Conservation (phyloP, 1,140 invertebrate species). For the Aphidius gifuensis region DNA sequence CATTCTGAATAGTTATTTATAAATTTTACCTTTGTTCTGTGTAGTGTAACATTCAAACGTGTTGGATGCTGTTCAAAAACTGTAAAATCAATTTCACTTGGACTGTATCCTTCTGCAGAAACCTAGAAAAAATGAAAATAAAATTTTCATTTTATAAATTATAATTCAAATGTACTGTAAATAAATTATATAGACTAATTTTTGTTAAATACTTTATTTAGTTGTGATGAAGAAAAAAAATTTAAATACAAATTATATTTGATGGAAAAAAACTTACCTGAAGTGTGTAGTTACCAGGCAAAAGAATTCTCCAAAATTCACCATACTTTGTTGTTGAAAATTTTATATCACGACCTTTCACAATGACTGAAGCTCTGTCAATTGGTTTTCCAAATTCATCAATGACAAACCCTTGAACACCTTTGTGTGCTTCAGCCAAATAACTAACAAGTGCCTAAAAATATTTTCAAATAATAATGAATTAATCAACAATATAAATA, state of each 20-base stretch:
- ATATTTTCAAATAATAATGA: not conserved
- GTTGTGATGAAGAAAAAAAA: too few relatives aligned
- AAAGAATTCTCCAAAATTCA: conserved; percentile 87
- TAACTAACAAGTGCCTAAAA: conserved; percentile 77
- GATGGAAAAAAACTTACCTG: conserved; percentile 60
- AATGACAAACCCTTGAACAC: conserved; percentile 77
- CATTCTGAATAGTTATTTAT: too few relatives aligned
- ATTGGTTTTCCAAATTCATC: conserved; percentile 80
- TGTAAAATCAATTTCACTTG: conserved; percentile 79
- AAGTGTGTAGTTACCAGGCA: conserved; percentile 80
- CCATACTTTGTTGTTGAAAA: conserved; percentile 87
- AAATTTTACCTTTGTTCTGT: conserved; percentile 69
- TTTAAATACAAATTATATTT: not conserved
- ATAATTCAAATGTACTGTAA: too few relatives aligned
- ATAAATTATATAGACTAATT: too few relatives aligned
- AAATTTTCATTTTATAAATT: not conserved
- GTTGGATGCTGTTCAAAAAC: conserved; percentile 84
- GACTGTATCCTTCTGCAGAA: conserved; percentile 78
- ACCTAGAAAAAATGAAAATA: conserved; percentile 58
- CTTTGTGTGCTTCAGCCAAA: conserved; percentile 83
- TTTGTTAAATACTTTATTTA: too few relatives aligned
- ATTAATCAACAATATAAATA: too few relatives aligned
- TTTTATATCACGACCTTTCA: conserved; percentile 82
- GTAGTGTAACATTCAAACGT: conserved; percentile 77
- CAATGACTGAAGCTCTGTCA: conserved; percentile 76